These are phyloP conservation scores for Ormyrus thymus DNA, from an alignment of 2,888 invertebrate genomes.

Conservation along the genomic window DNA sequence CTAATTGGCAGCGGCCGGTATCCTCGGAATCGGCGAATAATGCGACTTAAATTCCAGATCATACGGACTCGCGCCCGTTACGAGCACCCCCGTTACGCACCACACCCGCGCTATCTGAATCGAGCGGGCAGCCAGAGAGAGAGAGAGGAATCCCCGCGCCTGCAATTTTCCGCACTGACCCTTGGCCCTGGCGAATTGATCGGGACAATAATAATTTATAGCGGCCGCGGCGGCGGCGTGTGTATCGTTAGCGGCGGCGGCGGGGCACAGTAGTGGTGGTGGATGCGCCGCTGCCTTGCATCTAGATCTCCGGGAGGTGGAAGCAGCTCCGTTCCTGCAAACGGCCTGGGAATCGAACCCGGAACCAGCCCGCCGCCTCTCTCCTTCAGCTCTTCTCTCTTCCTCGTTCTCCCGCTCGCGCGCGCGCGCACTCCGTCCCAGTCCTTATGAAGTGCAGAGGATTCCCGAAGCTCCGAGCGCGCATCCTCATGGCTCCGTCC, in stretches of 20 bases:
- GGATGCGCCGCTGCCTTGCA: conserved; percentile 57
- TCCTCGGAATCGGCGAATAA: conserved; percentile 12
- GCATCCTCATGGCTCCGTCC: too few relatives aligned
- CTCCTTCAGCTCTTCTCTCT: background rate
- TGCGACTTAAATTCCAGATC: conserved; percentile 17
- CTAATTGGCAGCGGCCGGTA: background rate
- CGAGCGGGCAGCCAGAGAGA: background rate
- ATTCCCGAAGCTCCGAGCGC: too few relatives aligned
- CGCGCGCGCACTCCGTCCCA: too few relatives aligned
- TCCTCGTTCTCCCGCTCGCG: too few relatives aligned
- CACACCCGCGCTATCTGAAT: conserved; percentile 32
- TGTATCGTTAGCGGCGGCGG: background rate
- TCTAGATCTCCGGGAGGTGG: conserved; percentile 61
- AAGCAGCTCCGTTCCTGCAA: conserved; percentile 53
- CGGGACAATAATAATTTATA: conserved; percentile 69
- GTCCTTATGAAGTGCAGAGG: too few relatives aligned
- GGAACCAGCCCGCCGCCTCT: conserved; percentile 54
- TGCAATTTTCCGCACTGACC: conserved; percentile 59
- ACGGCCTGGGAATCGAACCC: conserved; percentile 64
- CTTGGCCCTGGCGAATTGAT: conserved; percentile 64
- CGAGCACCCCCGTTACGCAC: background rate
- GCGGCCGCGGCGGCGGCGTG: conserved; percentile 32
- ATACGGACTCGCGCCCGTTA: background rate
- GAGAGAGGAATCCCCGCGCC: conserved; percentile 10
- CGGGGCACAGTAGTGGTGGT: conserved; percentile 44